Conservation (phyloP, 2,113 vertebrate genomes). For the Leucosticte australis region DNA sequence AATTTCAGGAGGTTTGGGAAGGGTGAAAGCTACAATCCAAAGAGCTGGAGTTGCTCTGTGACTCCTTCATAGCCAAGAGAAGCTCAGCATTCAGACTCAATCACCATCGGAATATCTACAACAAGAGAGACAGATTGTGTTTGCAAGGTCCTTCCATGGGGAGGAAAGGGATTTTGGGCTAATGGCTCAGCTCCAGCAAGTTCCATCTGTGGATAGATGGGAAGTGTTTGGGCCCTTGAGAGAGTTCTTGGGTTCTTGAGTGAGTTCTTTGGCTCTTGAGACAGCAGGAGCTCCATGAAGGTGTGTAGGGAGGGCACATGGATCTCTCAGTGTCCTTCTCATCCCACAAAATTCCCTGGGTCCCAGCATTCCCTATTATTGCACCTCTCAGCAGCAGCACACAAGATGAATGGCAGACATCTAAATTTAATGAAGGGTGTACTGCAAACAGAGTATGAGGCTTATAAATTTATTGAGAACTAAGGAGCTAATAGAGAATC, state of each 20-base stretch:
- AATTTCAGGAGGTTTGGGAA: background rate
- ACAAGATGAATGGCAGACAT: background rate
- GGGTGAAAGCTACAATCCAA: background rate
- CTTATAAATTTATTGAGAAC: background rate
- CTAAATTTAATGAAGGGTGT: background rate
- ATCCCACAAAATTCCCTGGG: accelerated
- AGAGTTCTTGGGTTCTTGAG: background rate
- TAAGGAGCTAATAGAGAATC: constrained; percentile 5
- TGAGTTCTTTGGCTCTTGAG: background rate
- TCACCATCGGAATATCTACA: background rate
- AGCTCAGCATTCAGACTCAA: background rate
- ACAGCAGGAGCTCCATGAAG: background rate
- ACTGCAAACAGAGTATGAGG: background rate
- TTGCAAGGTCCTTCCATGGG: background rate
- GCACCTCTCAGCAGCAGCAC: background rate
- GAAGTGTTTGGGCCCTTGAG: background rate
- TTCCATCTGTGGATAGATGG: background rate
- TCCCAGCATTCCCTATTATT: background rate
- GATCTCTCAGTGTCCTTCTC: background rate
- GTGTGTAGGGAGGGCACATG: background rate
- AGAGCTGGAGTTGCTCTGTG: background rate
- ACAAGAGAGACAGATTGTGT: background rate
- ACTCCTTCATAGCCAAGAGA: background rate
- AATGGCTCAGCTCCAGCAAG: background rate
- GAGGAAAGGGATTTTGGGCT: background rate